Evolutionary conservation across 37 sponge, comb jelly and placozoan genomes (phyloP).

Genomic region (Amphimedon queenslandica): DNA sequence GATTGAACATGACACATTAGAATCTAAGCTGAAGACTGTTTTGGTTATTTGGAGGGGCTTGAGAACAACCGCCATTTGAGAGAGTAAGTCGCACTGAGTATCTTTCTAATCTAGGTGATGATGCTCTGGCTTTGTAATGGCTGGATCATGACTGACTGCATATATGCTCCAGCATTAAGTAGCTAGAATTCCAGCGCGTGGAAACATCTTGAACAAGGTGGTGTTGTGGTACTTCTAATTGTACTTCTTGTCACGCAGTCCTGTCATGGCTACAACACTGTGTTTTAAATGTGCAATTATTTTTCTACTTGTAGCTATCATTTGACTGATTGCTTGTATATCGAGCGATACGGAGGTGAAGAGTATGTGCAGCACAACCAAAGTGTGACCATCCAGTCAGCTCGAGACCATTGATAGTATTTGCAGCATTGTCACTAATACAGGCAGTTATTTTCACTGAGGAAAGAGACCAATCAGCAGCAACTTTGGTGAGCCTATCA

Average conservation of each 20-base stretch:
- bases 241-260: constrained; percentile 4
- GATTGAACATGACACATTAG: constrained; percentile 20
- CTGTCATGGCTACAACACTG: constrained; percentile 15
- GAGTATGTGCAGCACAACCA: constrained; percentile 5
- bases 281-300: constrained; percentile 32
- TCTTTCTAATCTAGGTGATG: constrained; percentile 21
- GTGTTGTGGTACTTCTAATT: constrained; percentile 12
- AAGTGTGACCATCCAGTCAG: constrained; percentile 11
- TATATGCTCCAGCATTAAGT: constrained; percentile 13
- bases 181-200: constrained; percentile 37
- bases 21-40: constrained; percentile 12
- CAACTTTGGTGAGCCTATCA: constrained; percentile 2
- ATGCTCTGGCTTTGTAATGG: constrained; percentile 3
- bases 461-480: neutral
- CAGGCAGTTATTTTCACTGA: neutral
- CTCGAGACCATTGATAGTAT: neutral
- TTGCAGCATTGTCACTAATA: constrained; percentile 6
- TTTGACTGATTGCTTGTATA: neutral
- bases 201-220: constrained; percentile 26
- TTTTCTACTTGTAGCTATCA: constrained; percentile 12
- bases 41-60: constrained; percentile 32
- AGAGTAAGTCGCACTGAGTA: constrained; percentile 21
- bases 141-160: constrained; percentile 13
- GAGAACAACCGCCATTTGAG: constrained; percentile 15
- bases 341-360: constrained; percentile 8